These are phyloP conservation scores for Mustela lutreola DNA, from an alignment of 2,113 vertebrate species.

Conservation along the genomic window DNA sequence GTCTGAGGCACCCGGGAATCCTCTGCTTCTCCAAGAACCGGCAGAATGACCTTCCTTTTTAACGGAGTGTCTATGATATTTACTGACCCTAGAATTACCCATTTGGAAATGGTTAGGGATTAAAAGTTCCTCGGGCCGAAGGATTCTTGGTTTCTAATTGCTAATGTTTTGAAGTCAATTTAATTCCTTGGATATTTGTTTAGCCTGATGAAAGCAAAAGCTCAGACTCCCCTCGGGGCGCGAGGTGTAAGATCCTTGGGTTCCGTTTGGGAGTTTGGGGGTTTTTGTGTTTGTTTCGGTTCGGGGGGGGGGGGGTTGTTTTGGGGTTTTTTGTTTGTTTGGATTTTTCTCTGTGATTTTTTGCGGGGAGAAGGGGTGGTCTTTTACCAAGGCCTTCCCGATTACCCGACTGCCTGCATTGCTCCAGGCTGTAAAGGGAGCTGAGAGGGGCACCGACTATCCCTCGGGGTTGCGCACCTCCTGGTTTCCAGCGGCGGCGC, in stretches of 20 bases:
- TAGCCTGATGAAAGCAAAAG: constrained; percentile 81
- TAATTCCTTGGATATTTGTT: constrained; percentile 79
- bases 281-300: neutral
- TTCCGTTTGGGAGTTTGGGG: neutral
- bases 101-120: constrained; percentile 83
- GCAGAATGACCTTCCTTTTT: neutral
- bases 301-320: neutral
- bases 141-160: constrained; percentile 80
- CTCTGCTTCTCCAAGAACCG: neutral
- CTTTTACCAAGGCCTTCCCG: neutral
- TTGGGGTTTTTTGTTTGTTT: neutral
- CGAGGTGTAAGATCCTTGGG: constrained; percentile 72
- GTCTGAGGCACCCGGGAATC: neutral
- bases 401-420: neutral
- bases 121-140: constrained; percentile 65
- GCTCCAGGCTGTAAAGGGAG: neutral
- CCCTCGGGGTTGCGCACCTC: neutral
- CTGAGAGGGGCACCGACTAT: neutral
- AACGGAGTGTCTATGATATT: constrained; percentile 9
- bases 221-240: constrained; percentile 73
- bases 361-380: neutral
- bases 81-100: constrained; percentile 73
- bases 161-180: constrained; percentile 81
- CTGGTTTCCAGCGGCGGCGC: neutral
- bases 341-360: neutral